Evolutionary conservation across 1,140 invertebrate genomes (phyloP), one percentile per base, ranked within the genome.

Genomic region (Euura lappo): DNA sequence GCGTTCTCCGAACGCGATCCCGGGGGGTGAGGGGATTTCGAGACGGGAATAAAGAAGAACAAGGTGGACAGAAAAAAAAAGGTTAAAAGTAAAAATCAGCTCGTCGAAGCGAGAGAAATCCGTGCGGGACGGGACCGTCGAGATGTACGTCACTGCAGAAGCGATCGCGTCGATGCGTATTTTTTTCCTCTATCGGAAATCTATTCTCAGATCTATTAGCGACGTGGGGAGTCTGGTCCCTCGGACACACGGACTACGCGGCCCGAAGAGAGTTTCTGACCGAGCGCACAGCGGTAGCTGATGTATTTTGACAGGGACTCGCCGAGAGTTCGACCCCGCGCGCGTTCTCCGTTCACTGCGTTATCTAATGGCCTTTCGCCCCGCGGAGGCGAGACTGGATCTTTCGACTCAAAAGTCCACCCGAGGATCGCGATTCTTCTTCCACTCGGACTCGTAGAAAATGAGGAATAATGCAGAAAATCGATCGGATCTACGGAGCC

Each of bases 231-330:
- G 84, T 86, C 85, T 78, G 70, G 75, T 76, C 78, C 76, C 82
- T 74, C 74, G 79, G 10, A 42, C 11, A 68, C 11, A 8, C 76
- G 69, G 75, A 74, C 80, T 70, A 68, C 80, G 73, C 77, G 79
- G 8, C 66, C 28, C 28, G 66, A 44, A 44, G 13, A 28, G 66
- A 11, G 76, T 85, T 85, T 87, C 85, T 85, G 80, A 86, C 66
- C 79, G 81, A 88, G 74, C 80, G 85, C 84, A 85, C 83, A 86
- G 84, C 85, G 81, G 85, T 85, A 86, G 86, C 85, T 87, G 84
- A 88, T 88, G 81, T 85, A 84, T 87, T 87, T 84, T 86, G 85
- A 88, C 85, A 85, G 6, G 6, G 6, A 6, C 47, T 60, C 82
- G 78, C 81, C 83, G 82, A 78, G 76, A 78, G 76, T 77, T 69